These are phyloP conservation scores for Lasioglossum albipes DNA, from an alignment of 1,140 invertebrate genomes.

Conservation along the genomic window DNA sequence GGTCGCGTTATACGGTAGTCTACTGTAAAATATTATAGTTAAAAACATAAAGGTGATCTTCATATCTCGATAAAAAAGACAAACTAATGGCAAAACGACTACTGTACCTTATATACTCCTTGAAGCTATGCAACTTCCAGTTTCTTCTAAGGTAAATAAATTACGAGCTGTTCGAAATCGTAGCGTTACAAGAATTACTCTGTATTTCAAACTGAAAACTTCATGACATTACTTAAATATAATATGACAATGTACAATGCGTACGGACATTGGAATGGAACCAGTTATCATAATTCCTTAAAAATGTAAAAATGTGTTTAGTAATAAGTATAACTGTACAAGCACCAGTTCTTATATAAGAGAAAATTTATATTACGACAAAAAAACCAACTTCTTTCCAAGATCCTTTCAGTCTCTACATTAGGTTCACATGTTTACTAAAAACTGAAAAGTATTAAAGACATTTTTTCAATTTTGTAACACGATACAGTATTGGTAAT, in stretches of 20 bases:
- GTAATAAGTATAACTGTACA: not conserved
- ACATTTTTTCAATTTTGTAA: not conserved
- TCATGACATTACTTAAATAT: conserved; percentile 2
- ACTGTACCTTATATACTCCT: too few relatives aligned
- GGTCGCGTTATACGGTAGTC: too few relatives aligned
- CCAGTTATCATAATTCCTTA: not conserved
- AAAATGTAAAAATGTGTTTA: not conserved
- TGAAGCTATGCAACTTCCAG: too few relatives aligned
- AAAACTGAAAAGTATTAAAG: not conserved
- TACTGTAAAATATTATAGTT: too few relatives aligned
- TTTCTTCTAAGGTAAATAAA: too few relatives aligned
- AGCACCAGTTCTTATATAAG: not conserved
- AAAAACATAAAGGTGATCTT: too few relatives aligned
- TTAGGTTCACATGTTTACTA: not conserved
- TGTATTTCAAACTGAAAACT: conserved; percentile 22
- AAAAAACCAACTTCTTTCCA: not conserved
- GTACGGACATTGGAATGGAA: conserved; percentile 5
- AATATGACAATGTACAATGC: conserved; percentile 20
- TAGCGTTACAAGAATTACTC: not conserved
- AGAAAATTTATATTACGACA: not conserved
- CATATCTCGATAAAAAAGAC: too few relatives aligned
- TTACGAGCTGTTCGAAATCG: too few relatives aligned
- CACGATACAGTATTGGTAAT: not conserved
- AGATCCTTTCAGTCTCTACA: conserved; percentile 7
- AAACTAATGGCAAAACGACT: too few relatives aligned